Evolutionary conservation across 2,888 invertebrate genomes (phyloP), one percentile per base, ranked within the genome.

Genomic region (Ichneumoninae sp.): DNA sequence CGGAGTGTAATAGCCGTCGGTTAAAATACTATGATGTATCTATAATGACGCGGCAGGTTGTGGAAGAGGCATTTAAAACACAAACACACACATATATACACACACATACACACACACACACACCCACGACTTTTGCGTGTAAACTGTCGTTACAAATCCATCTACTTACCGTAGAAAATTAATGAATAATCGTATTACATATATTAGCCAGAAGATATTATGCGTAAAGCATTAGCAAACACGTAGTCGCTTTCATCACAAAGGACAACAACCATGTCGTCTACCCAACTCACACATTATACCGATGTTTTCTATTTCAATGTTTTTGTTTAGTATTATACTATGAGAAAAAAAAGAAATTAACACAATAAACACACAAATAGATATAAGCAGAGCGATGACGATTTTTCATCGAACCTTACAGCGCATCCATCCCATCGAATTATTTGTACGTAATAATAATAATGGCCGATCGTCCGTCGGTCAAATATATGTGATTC

Each of bases 251-350:
- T 93, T 81, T 91, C 88, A 90, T 93, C 89, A 90, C 89, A 86
- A 84, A 80, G 78, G 68, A 77, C 47, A 86, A 85, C 76, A 88
- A 69, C 81, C 84, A 83, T 86, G 84, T 88, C 85, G 86, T 87
- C 87, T 84, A 88, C 79, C 84, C 79, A 87, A 54, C 62, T 33
- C 33, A 62, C 83, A 86, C 86, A 88, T 84, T 87, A 87, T 89
- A 90, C 88, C 89, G 89, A 88, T 91, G 91, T 90, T 90, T 91
- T 92, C 90, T 91, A 93, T 92, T 91, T 91, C 90, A 90, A 92
- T 91, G 91, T 92, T 93, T 92, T 90, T 79, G 92, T 92, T 92
- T 92, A 91, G 92, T 91, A 92, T 91, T 91, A 92, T 90, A 84
- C 57, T 79, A 91, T 89, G 89, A 91, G 88, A 91, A 40, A 40